phyloP scores from a whole-genome alignment of 2,797 vertebrate species.

The Crenichthys baileyi region DNA sequence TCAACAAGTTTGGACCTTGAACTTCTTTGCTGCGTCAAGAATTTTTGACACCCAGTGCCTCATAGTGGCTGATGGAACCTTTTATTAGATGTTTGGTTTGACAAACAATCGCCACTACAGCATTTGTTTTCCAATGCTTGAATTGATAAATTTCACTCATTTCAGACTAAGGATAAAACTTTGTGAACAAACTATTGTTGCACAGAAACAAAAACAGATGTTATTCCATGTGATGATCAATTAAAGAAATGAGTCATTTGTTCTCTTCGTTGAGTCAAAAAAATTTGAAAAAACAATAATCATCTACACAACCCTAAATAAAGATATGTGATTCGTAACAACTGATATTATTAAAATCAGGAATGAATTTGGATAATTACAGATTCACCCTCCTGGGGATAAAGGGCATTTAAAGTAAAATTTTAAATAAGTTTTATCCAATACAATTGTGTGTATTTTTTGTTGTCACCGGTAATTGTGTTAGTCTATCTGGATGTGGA shows the following conservation, averaged over 20 bases:
- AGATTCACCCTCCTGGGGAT: neutral
- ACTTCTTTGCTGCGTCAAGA: no score
- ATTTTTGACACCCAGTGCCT: no score
- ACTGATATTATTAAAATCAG: neutral
- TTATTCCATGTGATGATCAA: neutral
- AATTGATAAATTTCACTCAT: no score
- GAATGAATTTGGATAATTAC: neutral
- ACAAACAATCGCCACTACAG: no score
- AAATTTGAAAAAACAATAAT: no score
- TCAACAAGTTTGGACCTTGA: no score
- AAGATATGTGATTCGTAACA: neutral
- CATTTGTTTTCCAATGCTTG: no score
- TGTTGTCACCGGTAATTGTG: constrained; percentile 15
- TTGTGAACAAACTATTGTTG: neutral
- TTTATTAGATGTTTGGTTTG: no score
- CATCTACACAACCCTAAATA: neutral
- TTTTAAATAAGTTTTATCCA: neutral
- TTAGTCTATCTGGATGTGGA: neutral
- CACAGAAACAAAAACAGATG: no score
- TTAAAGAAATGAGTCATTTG: neutral
- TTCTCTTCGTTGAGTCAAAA: neutral
- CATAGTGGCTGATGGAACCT: no score
- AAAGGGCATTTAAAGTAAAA: neutral
- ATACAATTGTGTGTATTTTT: neutral
- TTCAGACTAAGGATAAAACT: no score